A percentile compares a stretch with the other conserved stretches of the same genome.
Conservation (phyloP, 1,140 invertebrate genomes). For the Drosophila orena region DNA sequence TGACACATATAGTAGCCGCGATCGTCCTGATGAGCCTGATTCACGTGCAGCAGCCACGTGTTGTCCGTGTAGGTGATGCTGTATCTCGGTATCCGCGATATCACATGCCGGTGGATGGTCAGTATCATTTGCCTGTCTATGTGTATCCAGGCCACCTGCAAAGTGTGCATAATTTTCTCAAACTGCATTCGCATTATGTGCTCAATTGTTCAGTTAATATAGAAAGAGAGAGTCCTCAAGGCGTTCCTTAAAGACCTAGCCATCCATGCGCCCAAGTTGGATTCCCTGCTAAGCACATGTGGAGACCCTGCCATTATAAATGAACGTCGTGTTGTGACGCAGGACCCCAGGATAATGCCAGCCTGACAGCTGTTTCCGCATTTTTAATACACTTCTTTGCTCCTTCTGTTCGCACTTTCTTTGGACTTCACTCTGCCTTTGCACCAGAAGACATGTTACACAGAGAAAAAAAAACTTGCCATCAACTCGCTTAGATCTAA, state of each 20-base stretch:
- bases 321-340: conserved; percentile 71
- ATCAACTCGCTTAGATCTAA: no score
- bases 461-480: not conserved
- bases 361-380: conserved; percentile 81
- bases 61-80: conserved; percentile 95
- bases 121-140: conserved; percentile 97
- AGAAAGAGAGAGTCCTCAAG: conserved; percentile 1
- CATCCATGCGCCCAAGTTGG: not conserved
- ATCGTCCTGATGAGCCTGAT: conserved; percentile 94
- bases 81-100: conserved; percentile 93
- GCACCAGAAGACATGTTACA: conserved; percentile 37
- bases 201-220: conserved; percentile 12
- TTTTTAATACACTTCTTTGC: conserved; percentile 75
- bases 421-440: conserved; percentile 54
- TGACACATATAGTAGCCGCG: conserved; percentile 96
- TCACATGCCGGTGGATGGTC: conserved; percentile 95
- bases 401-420: conserved; percentile 45
- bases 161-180: conserved; percentile 4
- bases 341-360: conserved; percentile 55
- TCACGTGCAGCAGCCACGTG: conserved; percentile 95
- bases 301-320: conserved; percentile 63
- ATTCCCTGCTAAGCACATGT: conserved; percentile 15
- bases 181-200: conserved; percentile 41
- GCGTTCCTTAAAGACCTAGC: conserved; percentile 18
- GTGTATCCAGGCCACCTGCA: conserved; percentile 96